phyloP scores from a whole-genome alignment of 2,797 vertebrate species.

The Anisognathus igniventris region DNA sequence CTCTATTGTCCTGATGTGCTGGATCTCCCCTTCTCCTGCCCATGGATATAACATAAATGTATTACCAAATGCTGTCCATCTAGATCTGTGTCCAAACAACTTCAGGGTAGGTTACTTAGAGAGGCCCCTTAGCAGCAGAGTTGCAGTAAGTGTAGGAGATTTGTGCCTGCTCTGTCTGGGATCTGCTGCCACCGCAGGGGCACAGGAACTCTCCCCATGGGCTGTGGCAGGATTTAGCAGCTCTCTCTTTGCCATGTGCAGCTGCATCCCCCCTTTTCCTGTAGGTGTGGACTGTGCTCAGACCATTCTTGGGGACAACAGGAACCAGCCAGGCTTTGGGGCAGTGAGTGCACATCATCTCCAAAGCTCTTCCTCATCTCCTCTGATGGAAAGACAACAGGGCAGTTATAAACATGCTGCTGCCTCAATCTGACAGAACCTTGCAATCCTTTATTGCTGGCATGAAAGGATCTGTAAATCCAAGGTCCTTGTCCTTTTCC shows the following conservation, averaged over 20 bases:
- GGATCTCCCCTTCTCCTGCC: not conserved
- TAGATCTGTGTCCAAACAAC: rapidly evolving
- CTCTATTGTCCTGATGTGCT: rapidly evolving
- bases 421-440: not conserved
- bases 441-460: not conserved
- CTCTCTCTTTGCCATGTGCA: not conserved
- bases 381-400: not conserved
- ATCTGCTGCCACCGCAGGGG: not conserved
- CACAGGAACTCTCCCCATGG: rapidly evolving
- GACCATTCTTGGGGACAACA: rapidly evolving
- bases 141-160: rapidly evolving
- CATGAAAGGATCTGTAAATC: not conserved
- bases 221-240: not conserved
- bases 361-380: not conserved
- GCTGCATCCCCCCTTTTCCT: not conserved
- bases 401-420: not conserved
- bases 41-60: not conserved
- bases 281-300: not conserved
- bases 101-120: rapidly evolving
- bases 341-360: rapidly evolving
- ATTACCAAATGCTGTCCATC: not conserved
- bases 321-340: not conserved
- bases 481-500: not conserved
- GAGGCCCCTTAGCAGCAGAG: not conserved
- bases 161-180: rapidly evolving